Evolutionary conservation across 2,888 invertebrate species (phyloP).

Genomic region (Steinernema hermaphroditum): DNA sequence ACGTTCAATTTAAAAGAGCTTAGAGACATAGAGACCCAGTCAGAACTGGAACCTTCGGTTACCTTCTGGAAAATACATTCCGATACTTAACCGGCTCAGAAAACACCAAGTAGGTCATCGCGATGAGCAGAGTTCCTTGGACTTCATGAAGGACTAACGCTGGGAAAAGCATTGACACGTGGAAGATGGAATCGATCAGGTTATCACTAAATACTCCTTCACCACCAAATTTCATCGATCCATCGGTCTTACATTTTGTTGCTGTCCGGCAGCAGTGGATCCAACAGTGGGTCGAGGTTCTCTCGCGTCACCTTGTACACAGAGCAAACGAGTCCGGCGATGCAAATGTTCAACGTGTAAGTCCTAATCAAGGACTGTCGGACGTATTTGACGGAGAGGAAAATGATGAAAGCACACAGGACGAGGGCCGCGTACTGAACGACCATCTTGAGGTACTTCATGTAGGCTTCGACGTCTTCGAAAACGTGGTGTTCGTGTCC

Average conservation of each 20-base stretch:
- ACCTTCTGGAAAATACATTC: conserved; percentile 3
- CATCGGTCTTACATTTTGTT: neutral
- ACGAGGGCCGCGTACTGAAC: conserved; percentile 8
- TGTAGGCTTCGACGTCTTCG: neutral
- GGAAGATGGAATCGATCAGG: conserved; percentile 1
- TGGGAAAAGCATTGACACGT: conserved; percentile 1
- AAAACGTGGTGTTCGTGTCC: conserved; percentile 23
- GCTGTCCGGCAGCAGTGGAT: conserved; percentile 11
- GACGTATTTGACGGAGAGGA: conserved; percentile 14
- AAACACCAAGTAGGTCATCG: neutral
- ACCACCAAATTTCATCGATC: neutral
- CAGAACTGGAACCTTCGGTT: neutral
- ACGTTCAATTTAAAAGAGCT: too few species aligned
- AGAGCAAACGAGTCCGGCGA: neutral
- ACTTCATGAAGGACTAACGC: conserved; percentile 16
- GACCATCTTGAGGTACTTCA: neutral
- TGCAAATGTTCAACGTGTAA: conserved; percentile 16
- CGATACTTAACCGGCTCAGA: neutral
- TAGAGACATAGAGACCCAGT: too few species aligned
- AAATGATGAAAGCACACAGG: neutral
- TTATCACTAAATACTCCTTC: neutral
- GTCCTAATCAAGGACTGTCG: neutral
- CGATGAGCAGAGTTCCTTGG: conserved; percentile 20
- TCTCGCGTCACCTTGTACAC: neutral
- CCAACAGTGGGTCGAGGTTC: neutral